These are phyloP conservation scores for Dicaeum eximium DNA, from an alignment of 2,113 vertebrate species.

Conservation along the genomic window DNA sequence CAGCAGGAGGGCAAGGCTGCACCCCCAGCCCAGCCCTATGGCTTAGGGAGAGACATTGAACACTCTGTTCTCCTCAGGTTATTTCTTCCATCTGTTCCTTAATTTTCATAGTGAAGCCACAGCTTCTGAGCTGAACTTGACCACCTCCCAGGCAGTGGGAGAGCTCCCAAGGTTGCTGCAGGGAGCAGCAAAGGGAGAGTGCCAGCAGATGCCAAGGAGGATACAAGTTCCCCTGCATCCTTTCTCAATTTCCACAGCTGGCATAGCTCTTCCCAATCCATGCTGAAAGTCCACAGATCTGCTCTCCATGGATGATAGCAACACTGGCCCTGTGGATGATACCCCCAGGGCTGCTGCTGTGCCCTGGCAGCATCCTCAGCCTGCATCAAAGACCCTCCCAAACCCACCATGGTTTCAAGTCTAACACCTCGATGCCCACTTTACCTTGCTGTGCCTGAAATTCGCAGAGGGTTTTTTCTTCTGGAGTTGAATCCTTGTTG, in stretches of 20 bases:
- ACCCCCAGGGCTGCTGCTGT: accelerated
- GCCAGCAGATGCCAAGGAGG: neutral
- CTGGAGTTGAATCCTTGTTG: slow-evolving; percentile 48
- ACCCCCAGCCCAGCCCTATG: neutral
- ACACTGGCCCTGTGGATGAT: neutral
- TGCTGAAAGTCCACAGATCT: neutral
- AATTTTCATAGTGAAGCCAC: neutral
- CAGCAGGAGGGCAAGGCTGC: neutral
- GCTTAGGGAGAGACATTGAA: neutral
- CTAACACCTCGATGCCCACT: accelerated
- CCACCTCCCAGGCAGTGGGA: accelerated
- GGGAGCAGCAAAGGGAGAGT: neutral
- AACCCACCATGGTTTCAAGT: accelerated
- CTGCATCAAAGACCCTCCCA: neutral
- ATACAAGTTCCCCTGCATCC: accelerated
- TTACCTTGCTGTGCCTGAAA: slow-evolving; percentile 65
- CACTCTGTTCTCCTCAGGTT: neutral
- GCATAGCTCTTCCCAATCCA: neutral
- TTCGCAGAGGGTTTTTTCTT: slow-evolving; percentile 61
- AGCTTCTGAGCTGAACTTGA: neutral
- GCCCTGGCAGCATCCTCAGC: neutral
- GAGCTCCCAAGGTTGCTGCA: neutral
- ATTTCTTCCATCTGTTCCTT: neutral
- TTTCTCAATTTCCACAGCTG: neutral
- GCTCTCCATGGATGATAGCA: neutral